Conservation (phyloP, 2,888 invertebrate species). For the Rhamphomyia laevipes region DNA sequence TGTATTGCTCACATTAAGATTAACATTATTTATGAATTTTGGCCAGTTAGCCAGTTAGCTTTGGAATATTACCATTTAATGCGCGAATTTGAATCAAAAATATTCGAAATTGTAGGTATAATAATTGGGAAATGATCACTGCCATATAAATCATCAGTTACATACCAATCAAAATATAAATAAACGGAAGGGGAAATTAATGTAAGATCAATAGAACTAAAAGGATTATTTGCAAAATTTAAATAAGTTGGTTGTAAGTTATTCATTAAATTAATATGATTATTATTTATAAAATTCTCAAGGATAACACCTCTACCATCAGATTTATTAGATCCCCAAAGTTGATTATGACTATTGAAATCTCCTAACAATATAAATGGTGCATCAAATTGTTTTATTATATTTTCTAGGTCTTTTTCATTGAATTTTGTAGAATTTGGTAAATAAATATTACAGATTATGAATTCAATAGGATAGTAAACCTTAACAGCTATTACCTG, state of each 20-base stretch:
- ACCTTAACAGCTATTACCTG: background rate
- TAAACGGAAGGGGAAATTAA: background rate
- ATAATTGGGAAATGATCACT: background rate
- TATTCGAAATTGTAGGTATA: no score
- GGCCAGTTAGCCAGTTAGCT: background rate
- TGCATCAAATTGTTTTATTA: background rate
- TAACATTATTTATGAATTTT: background rate
- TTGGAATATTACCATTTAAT: background rate
- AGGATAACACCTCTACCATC: background rate
- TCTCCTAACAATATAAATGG: background rate
- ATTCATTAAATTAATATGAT: background rate
- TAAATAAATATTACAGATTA: background rate
- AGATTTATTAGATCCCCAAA: background rate
- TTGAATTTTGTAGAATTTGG: no score
- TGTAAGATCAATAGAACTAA: background rate
- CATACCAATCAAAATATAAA: background rate
- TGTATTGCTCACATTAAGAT: background rate
- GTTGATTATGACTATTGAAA: background rate
- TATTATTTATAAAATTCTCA: background rate
- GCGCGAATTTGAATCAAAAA: no score
- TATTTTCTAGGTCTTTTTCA: background rate
- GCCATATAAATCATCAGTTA: background rate
- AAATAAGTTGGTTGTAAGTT: background rate
- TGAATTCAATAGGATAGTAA: background rate
- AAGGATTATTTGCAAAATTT: background rate